Evolutionary conservation across 2,888 invertebrate genomes (phyloP), one percentile per base, ranked within the genome.

Genomic region (Spicauda simplicius): DNA sequence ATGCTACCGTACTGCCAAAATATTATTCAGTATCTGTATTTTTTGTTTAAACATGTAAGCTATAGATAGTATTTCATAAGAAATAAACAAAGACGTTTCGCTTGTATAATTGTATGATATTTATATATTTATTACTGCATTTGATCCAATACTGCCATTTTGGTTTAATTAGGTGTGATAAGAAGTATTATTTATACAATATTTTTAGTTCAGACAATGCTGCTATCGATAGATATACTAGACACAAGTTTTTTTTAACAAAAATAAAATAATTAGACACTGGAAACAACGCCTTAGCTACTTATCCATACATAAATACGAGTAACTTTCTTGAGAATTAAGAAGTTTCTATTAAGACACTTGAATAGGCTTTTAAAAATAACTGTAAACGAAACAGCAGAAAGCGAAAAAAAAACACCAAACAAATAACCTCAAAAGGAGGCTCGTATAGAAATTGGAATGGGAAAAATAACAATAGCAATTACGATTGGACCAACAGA

Each of bases 401-500:
- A n/a, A 59, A 45, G 61, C 19, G 14, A 54, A 37, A 62, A 11
- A 18, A 37, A 55, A 37, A 18, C 55, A 45, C 19, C 33, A 14
- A 33, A 60, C 65, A 66, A 66, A 66, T 37, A 66, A 56, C 20
- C 55, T 59, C 54, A 20, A 59, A 41, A 12, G 19, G 45, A 65
- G 33, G 37, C 50, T 37, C 25, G 54, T 60, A 55, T 19, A 66
- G 55, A 19, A 54, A 56, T 52, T 61, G 67, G 41, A 56, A 60
- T 55, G 55, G 55, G 55, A 67, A 61, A 61, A 67, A 67, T 67
- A 55, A 61, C 61, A 61, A 56, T 67, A 65, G 69, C 70, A 71
- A 73, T 73, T 72, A 69, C 69, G 69, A 69, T 69, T 63, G 62
- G 53, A 67, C 67, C 61, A 70, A 62, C 60, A 69, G 70, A 73